These are phyloP conservation scores for Eurois occulta DNA, from an alignment of 2,888 invertebrate species.

Conservation along the genomic window DNA sequence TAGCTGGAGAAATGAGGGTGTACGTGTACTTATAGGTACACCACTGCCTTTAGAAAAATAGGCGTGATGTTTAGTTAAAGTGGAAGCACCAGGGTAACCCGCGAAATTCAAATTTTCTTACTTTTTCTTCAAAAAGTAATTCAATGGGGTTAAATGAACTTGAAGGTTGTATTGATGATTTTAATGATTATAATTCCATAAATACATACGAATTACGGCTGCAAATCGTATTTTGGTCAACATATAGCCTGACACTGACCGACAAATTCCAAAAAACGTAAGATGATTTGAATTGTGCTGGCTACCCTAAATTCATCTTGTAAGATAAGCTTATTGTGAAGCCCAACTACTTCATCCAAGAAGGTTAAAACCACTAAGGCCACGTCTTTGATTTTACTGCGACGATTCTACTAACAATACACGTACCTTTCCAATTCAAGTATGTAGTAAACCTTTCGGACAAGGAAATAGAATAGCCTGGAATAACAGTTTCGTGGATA, in stretches of 20 bases:
- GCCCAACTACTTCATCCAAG: background rate
- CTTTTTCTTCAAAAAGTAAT: background rate
- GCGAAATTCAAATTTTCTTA: too few relatives aligned
- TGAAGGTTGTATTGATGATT: background rate
- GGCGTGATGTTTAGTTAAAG: too few relatives aligned
- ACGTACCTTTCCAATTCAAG: constrained; percentile 25
- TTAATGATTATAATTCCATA: too few relatives aligned
- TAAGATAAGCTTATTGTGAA: background rate
- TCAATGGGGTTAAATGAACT: background rate
- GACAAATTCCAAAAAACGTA: background rate
- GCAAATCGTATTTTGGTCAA: too few relatives aligned
- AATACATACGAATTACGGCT: too few relatives aligned
- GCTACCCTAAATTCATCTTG: background rate
- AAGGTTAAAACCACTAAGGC: background rate
- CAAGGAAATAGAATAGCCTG: constrained; percentile 47
- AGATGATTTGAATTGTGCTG: too few relatives aligned
- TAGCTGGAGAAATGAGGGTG: too few relatives aligned
- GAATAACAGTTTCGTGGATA: constrained; percentile 38
- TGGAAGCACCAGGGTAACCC: too few relatives aligned
- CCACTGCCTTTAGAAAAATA: too few relatives aligned
- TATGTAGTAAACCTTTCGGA: constrained; percentile 47
- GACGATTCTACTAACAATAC: constrained; percentile 23
- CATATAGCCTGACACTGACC: background rate
- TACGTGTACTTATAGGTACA: too few relatives aligned
- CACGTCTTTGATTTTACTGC: constrained; percentile 6